Percentiles rank a stretch among this genome's conserved stretches.
Conservation (phyloP, 2,888 invertebrate genomes). For the Drosophila peninsularis region DNA sequence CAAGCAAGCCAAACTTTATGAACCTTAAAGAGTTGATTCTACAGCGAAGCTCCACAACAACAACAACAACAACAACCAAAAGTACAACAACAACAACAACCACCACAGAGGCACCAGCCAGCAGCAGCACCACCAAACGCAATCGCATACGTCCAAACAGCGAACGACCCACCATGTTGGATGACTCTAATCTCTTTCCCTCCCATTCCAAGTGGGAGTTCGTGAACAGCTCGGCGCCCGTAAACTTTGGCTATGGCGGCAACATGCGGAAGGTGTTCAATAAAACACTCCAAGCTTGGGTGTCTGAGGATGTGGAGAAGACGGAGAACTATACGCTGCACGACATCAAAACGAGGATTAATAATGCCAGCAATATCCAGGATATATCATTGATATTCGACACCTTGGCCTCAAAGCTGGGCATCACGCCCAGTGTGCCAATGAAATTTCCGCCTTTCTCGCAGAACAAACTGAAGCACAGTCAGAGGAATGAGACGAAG, state of each 20-base stretch:
- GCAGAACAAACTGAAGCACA: conserved; percentile 82
- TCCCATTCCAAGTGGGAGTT: conserved; percentile 86
- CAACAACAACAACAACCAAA: conserved; percentile 16
- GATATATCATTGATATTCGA: conserved; percentile 89
- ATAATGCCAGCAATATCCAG: conserved; percentile 85
- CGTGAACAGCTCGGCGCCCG: conserved; percentile 85
- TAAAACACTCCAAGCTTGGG: conserved; percentile 88
- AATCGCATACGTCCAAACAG: conserved; percentile 70
- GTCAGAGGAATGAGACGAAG: conserved; percentile 70
- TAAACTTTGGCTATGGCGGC: conserved; percentile 73
- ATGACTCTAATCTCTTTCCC: conserved; percentile 84
- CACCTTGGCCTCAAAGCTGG: conserved; percentile 86
- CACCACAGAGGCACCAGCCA: conserved; percentile 33
- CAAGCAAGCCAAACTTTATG: conserved; percentile 80
- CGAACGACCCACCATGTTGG: conserved; percentile 74
- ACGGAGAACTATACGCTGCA: conserved; percentile 79
- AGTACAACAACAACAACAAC: conserved; percentile 39
- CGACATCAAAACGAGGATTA: conserved; percentile 81
- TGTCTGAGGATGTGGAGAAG: conserved; percentile 86
- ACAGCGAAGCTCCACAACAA: conserved; percentile 50
- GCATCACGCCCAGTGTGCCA: conserved; percentile 82
- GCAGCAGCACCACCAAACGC: conserved; percentile 61
- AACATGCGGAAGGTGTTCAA: conserved; percentile 87
- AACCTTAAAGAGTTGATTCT: conserved; percentile 84
- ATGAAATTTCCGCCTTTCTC: conserved; percentile 84